Percentiles rank a stretch among this genome's conserved stretches.
phyloP scores from a whole-genome alignment of 2,113 vertebrate species.

The Menidia beryllina region DNA sequence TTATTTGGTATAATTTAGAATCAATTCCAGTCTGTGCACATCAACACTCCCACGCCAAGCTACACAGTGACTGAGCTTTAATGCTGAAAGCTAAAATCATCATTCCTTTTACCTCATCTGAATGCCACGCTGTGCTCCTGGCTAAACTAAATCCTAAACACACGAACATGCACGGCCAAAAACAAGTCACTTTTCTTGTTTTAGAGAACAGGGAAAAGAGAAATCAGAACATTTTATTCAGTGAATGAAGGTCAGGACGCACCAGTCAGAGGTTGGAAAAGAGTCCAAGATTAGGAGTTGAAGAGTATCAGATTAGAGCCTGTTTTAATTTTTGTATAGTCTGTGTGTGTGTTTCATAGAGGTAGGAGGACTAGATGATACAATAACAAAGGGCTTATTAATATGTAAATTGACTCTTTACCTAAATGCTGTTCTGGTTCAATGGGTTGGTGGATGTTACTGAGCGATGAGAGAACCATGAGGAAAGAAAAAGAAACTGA shows the following conservation, averaged over 20 bases:
- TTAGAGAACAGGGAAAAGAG: conserved; percentile 3
- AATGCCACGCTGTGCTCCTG: conserved; percentile 54
- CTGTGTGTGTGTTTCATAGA: no score
- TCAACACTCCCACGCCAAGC: conserved; percentile 41
- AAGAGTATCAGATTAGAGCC: no score
- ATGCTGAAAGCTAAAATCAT: conserved; percentile 50
- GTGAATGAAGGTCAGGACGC: not conserved
- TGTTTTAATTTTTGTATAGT: no score
- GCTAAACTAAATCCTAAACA: conserved; percentile 18
- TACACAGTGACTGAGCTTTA: conserved; percentile 40
- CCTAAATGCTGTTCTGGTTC: not conserved
- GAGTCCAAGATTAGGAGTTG: no score
- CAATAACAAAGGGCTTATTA: not conserved
- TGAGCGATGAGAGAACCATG: not conserved
- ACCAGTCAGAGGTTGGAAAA: not conserved
- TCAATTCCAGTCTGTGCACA: conserved; percentile 43
- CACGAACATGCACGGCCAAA: not conserved
- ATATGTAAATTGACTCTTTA: not conserved
- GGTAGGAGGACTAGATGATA: not conserved
- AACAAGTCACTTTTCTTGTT: conserved; percentile 7
- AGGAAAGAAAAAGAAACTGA: not conserved
- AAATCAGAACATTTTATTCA: not conserved
- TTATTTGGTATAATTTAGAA: conserved; percentile 37
- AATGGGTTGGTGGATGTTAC: not conserved
- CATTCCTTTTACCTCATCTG: conserved; percentile 29